Percentiles rank a stretch among this genome's conserved stretches.
Evolutionary conservation across 2,113 vertebrate species (phyloP).

Genomic region (Notechis scutatus): DNA sequence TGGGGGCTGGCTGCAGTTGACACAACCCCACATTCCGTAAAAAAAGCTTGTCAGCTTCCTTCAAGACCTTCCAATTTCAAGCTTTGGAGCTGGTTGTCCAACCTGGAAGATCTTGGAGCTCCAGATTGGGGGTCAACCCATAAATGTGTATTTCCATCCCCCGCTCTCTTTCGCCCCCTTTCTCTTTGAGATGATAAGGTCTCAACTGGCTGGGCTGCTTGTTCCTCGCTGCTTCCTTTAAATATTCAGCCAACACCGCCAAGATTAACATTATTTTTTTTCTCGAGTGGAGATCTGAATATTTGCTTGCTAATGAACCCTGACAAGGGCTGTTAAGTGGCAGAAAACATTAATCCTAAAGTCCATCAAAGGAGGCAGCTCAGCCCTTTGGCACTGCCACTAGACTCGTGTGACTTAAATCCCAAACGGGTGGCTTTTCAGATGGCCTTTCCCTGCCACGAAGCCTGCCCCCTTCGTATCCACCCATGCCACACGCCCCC

Average conservation of each 20-base stretch:
- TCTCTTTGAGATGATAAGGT: constrained; percentile 24
- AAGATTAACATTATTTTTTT: constrained; percentile 66
- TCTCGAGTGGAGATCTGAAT: constrained; percentile 67
- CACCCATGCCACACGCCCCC: constrained; percentile 39
- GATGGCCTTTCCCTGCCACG: constrained; percentile 58
- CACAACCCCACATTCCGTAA: background rate
- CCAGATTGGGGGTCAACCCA: too few relatives aligned
- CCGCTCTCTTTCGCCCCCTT: accelerated
- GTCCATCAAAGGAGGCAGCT: constrained; percentile 87
- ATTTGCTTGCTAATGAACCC: constrained; percentile 84
- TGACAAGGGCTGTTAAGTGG: constrained; percentile 94
- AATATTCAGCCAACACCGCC: constrained; percentile 62
- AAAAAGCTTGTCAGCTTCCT: background rate
- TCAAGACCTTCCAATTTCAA: background rate
- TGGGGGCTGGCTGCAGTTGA: too few relatives aligned
- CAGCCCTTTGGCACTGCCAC: constrained; percentile 78
- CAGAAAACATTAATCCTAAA: constrained; percentile 86
- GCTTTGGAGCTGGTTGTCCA: background rate
- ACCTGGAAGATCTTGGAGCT: background rate
- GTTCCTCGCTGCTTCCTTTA: constrained; percentile 53
- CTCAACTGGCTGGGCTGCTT: constrained; percentile 38
- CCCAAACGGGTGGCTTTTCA: constrained; percentile 79
- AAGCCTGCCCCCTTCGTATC: background rate
- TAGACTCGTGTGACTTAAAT: constrained; percentile 77
- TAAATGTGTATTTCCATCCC: background rate